Evolutionary conservation across 2,113 vertebrate species (phyloP).

Genomic region (Xenotilapia longispinis): DNA sequence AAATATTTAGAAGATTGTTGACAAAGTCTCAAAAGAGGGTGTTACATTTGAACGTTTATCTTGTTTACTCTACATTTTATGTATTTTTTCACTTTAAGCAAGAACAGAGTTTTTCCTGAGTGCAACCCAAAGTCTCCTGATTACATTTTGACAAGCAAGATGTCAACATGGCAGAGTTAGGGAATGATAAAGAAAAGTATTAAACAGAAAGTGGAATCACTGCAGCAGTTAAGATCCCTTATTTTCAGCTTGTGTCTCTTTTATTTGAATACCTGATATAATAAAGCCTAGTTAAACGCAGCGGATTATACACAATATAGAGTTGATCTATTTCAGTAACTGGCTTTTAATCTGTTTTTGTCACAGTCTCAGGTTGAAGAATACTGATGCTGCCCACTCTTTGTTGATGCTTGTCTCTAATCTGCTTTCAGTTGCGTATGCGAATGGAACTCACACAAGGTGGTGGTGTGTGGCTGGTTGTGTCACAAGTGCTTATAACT

Average conservation of each 20-base stretch:
- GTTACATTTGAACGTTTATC: slow-evolving; percentile 23
- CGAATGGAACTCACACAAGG: not conserved
- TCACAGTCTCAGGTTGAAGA: slow-evolving; percentile 24
- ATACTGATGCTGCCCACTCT: not conserved
- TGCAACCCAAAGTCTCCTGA: not conserved
- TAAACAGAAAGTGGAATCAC: slow-evolving; percentile 19
- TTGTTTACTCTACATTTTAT: not conserved
- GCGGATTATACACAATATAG: slow-evolving; percentile 41
- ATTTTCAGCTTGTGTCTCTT: slow-evolving; percentile 25
- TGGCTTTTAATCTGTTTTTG: slow-evolving; percentile 44
- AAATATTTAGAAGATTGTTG: not conserved
- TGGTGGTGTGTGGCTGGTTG: not conserved
- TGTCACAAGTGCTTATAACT: not conserved
- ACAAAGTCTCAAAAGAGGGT: not conserved
- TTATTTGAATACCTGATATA: slow-evolving; percentile 38
- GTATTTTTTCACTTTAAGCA: not conserved
- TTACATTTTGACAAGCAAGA: not conserved
- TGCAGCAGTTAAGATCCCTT: not conserved
- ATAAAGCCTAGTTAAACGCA: slow-evolving; percentile 42
- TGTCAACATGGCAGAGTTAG: not conserved
- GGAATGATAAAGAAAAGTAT: not conserved
- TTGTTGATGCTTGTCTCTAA: not conserved
- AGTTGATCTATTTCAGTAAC: slow-evolving; percentile 29
- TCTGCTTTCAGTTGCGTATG: not conserved
- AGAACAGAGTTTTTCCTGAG: not conserved